Conservation (phyloP, 2,797 vertebrate genomes). For the Eutrigla gurnardus region DNA sequence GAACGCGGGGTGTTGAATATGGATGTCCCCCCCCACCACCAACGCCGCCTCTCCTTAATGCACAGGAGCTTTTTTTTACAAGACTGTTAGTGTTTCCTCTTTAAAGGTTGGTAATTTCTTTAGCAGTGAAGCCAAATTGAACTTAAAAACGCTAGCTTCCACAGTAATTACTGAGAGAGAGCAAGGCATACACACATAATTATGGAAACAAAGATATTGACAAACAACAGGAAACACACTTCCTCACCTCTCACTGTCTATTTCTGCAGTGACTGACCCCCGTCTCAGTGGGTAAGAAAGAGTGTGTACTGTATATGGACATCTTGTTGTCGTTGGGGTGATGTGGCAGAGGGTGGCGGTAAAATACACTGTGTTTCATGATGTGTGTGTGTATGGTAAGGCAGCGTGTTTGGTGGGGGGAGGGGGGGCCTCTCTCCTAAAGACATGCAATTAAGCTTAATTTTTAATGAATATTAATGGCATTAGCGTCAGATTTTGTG, state of each 20-base stretch:
- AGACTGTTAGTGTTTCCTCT: conserved; percentile 34
- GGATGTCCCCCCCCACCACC: conserved; percentile 53
- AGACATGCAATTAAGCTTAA: conserved; percentile 87
- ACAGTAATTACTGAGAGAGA: conserved; percentile 42
- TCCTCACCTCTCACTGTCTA: neutral
- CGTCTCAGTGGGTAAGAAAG: conserved; percentile 6
- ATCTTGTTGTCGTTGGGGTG: conserved; percentile 36
- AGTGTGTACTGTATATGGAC: conserved; percentile 17
- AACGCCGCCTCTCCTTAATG: conserved; percentile 25
- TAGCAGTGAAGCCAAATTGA: conserved; percentile 34
- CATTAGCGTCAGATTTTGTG: conserved; percentile 85
- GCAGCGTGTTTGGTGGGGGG: neutral
- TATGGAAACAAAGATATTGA: conserved; percentile 15
- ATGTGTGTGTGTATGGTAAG: conserved; percentile 12
- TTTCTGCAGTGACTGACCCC: neutral
- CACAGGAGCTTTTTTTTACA: conserved; percentile 31
- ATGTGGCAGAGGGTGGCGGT: conserved; percentile 26
- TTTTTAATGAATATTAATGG: conserved; percentile 90
- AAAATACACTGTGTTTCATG: conserved; percentile 33
- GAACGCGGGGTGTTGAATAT: conserved; percentile 72
- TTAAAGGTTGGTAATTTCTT: conserved; percentile 39
- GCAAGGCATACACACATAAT: conserved; percentile 1
- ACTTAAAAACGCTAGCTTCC: conserved; percentile 54
- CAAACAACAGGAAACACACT: conserved; percentile 8
- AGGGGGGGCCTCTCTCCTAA: conserved; percentile 66